Evolutionary conservation across 2,113 vertebrate species (phyloP).

Genomic region (Melierax canorus): DNA sequence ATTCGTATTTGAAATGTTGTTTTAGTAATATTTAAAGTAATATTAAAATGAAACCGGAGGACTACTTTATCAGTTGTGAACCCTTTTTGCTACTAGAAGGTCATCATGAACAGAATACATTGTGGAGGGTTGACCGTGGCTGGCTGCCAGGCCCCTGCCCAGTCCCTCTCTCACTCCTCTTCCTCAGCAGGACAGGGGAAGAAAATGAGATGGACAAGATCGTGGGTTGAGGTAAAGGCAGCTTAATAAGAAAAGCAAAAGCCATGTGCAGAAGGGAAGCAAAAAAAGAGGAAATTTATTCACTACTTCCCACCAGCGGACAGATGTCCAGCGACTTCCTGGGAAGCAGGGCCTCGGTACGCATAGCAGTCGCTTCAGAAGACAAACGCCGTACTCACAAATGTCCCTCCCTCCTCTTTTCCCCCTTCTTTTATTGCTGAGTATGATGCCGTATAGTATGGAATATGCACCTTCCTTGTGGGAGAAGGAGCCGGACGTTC

Average conservation of each 20-base stretch:
- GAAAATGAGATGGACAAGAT: background rate
- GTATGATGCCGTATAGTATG: background rate
- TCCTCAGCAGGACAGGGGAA: background rate
- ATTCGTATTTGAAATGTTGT: background rate
- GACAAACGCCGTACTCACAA: accelerated
- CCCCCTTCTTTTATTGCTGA: background rate
- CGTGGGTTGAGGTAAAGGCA: background rate
- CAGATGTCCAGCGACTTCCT: background rate
- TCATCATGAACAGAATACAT: background rate
- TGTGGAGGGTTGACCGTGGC: background rate
- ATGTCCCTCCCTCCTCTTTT: background rate
- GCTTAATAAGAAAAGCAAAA: background rate
- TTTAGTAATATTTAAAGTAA: background rate
- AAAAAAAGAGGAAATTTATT: background rate
- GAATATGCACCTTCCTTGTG: no score
- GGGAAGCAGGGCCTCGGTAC: background rate
- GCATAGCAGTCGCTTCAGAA: background rate
- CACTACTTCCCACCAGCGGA: background rate
- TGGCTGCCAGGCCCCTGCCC: background rate
- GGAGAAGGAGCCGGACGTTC: no score
- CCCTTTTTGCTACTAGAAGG: background rate
- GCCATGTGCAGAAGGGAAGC: accelerated
- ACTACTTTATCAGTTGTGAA: background rate
- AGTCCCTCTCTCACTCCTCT: background rate
- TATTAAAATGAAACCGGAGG: conserved; percentile 5